Conservation (phyloP, 2,113 vertebrate species). For the Phyllostomus hastatus region DNA sequence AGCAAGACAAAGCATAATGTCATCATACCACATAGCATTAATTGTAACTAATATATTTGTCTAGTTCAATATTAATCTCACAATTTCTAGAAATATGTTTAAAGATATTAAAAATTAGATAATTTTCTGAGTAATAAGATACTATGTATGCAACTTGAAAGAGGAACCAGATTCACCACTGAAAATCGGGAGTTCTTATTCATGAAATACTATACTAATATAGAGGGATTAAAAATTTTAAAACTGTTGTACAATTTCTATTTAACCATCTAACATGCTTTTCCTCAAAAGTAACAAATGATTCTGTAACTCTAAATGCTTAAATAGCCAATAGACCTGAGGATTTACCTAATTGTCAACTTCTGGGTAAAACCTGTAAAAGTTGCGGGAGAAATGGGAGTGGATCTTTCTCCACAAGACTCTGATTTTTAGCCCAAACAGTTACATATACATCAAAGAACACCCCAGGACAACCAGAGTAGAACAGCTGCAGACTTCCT, state of each 20-base stretch:
- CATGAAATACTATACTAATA: not conserved
- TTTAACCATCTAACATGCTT: not conserved
- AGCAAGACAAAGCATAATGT: not conserved
- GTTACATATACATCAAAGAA: constrained; percentile 71
- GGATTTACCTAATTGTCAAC: not conserved
- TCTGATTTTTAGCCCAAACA: constrained; percentile 61
- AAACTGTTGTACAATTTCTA: not conserved
- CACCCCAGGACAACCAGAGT: constrained; percentile 1
- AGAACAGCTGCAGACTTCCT: constrained; percentile 64
- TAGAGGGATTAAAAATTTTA: not conserved
- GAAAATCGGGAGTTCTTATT: not conserved
- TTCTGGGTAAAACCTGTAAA: not conserved
- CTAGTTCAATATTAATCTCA: not conserved
- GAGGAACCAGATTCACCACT: not conserved
- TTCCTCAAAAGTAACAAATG: not conserved
- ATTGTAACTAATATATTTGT: constrained; percentile 32
- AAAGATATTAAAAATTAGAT: not conserved
- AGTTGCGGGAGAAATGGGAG: constrained; percentile 24
- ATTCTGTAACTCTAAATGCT: not conserved
- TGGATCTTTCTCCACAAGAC: constrained; percentile 46
- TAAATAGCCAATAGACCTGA: not conserved
- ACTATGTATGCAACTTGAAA: not conserved
- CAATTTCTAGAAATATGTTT: not conserved
- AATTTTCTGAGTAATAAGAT: not conserved
- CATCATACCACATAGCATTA: not conserved